Base-by-base conservation (phyloP, 1,140 invertebrate genomes). In the Nasonia longicornis region DNA sequence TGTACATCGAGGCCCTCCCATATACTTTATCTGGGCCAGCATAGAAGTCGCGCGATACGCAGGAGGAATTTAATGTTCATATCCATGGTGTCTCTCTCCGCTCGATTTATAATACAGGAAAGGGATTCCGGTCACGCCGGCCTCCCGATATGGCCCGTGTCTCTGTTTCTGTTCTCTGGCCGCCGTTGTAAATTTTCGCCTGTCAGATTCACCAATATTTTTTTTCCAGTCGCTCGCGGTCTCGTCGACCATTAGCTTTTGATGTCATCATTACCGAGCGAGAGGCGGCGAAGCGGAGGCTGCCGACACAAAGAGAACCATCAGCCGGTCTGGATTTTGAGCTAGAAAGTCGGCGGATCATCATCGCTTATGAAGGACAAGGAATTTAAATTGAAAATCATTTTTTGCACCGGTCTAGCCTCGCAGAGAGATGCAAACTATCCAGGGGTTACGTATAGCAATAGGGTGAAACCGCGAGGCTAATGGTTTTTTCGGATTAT, bases 101-200 rank as follows among this genome's bases (percentile, higher is more conserved):
- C 14, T 67, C 58, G 29, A 77, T 64, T 76, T 71, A 70, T 81
- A 81, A 81, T 77, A 52, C 74, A 63, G 80, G 75, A 82, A 82
- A 73, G 76, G 76, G 52, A 82, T 82, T 81, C 80, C 63, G 64
- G 70, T 82, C 76, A 77, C 76, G 80, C 10, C 67, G 74, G 73
- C 8, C 7, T 26, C 14, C 20, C 14, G 4, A n/a, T 31, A 31
- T 0, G 7, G 45, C 31, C 22, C 2, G 1, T 35, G 29, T 71
- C 42, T 35, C 52, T 72, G 29, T 52, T 16, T 58, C 77, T 11
- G 14, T n/a, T 26, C 26, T 26, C 26, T 22, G 66, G 66, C 16
- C 3, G 8, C 22, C 20, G 48, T 42, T 72, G 70, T 79, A 79
- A 79, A 72, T 79, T 72, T 79, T 72, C 69, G 31, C 66, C 26